These are phyloP conservation scores for Gonatopus flavifemur DNA, from an alignment of 1,140 invertebrate species.

Conservation along the genomic window DNA sequence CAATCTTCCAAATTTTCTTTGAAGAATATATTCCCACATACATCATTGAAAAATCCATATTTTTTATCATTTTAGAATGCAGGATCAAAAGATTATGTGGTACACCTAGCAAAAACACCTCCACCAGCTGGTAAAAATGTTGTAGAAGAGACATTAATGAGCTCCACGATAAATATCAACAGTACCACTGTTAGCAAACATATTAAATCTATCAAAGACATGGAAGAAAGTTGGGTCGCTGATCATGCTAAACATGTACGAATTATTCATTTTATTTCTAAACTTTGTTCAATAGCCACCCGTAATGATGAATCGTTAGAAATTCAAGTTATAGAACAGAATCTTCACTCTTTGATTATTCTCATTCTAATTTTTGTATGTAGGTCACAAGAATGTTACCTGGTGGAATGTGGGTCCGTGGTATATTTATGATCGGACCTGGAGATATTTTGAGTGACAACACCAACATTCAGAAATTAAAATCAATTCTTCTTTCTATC, in stretches of 20 bases:
- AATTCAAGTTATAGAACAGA: no score
- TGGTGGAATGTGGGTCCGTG: conserved; percentile 77
- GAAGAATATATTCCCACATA: not conserved
- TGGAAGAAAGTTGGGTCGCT: conserved; percentile 66
- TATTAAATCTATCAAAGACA: conserved; percentile 52
- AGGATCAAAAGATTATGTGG: conserved; percentile 67
- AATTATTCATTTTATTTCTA: conserved; percentile 7
- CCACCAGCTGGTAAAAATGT: conserved; percentile 58
- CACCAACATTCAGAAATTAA: conserved; percentile 56
- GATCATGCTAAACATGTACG: conserved; percentile 69
- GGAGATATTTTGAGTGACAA: conserved; percentile 65
- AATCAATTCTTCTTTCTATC: conserved; percentile 60
- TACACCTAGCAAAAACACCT: conserved; percentile 72
- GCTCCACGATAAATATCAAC: conserved; percentile 20
- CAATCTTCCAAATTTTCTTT: conserved; percentile 17
- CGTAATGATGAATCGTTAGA: not conserved
- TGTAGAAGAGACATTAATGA: conserved; percentile 46
- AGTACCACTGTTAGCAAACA: conserved; percentile 32
- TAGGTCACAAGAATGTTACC: conserved; percentile 79
- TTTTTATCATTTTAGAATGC: conserved; percentile 56
- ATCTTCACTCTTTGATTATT: conserved; percentile 4
- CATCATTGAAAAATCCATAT: not conserved
- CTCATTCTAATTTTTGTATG: conserved; percentile 5
- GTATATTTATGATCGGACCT: conserved; percentile 63
- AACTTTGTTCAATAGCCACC: conserved; percentile 1